Base-by-base conservation (phyloP, 2,888 invertebrate species). In the Zootermopsis nevadensis region DNA sequence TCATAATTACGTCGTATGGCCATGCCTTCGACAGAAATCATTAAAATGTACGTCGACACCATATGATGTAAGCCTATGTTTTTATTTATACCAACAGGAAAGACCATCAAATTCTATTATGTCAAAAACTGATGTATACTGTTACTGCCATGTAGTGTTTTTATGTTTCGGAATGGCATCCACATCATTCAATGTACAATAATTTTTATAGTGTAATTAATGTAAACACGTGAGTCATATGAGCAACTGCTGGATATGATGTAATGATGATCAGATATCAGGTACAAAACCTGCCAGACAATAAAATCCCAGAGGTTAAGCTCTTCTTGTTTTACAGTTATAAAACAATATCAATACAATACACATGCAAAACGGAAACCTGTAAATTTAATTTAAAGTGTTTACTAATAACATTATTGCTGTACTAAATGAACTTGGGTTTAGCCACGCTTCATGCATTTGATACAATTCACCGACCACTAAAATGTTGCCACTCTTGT, bases 61-160 rank as follows among this genome's bases (percentile, higher is more conserved):
- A 53, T 19, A 77, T 55, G 77, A 77, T 48, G 31, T 15, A 77
- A 19, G 24, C 24, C n/a, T 0, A 3, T 77, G 35, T 76, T 76
- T 77, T 77, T 77, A 77, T 48, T 27, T 15, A 24, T 55, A 19
- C 48, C 31, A 42, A 15, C 19, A 24, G 76, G 27, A 31, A 77
- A 77, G 77, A 77, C 48, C 35, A 77, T 77, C 77, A 55, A 77
- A 77, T 53, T 31, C 31, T 76, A n/a, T 76, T 33, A 77, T 55
- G 77, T 77, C 77, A 55, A 77, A 77, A 77, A 77, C 77, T 55
- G 31, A 77, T 77, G 55, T 33, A 76, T 42, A n/a, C n/a, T n/a
- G 76, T 35, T 74, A 31, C 35, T n/a, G 19, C 53, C 6, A 2
- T 69, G 69, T 31, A 22, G 19, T 69, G 27, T 69, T 69, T 60